phyloP scores from a whole-genome alignment of 2,113 vertebrate genomes.

The Campylomormyrus numenius region DNA sequence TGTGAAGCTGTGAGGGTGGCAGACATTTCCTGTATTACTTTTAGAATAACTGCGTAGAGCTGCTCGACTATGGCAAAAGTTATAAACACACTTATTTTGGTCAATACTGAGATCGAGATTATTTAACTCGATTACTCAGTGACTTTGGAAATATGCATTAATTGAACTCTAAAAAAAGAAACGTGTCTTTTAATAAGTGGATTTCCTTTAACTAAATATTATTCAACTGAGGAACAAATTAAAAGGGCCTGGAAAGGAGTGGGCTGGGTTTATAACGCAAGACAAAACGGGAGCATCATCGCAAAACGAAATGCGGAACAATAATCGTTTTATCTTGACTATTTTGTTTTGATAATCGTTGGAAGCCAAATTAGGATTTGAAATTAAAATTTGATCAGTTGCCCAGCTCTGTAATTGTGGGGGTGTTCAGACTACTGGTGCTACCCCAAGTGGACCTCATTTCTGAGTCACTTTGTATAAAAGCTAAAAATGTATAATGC shows the following conservation, averaged over 20 bases:
- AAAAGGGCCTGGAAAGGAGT: background rate
- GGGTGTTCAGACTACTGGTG: background rate
- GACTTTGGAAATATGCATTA: background rate
- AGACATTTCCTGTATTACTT: conserved; percentile 23
- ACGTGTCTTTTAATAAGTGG: background rate
- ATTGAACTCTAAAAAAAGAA: background rate
- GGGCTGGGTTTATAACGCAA: background rate
- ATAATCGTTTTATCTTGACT: background rate
- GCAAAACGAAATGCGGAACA: background rate
- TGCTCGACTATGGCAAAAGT: background rate
- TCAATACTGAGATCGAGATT: background rate
- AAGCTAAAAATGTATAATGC: background rate
- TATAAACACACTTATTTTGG: background rate
- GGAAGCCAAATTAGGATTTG: background rate
- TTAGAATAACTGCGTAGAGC: background rate
- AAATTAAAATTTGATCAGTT: background rate
- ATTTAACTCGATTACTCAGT: background rate
- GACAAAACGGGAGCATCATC: background rate
- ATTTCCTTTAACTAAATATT: background rate
- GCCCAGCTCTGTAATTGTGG: background rate
- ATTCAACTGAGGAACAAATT: background rate
- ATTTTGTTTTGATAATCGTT: background rate
- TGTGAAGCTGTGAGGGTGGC: conserved; percentile 75
- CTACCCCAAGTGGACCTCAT: background rate
- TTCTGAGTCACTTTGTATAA: background rate